Base-by-base conservation (phyloP, 2,113 vertebrate species). In the Synchiropus splendidus region DNA sequence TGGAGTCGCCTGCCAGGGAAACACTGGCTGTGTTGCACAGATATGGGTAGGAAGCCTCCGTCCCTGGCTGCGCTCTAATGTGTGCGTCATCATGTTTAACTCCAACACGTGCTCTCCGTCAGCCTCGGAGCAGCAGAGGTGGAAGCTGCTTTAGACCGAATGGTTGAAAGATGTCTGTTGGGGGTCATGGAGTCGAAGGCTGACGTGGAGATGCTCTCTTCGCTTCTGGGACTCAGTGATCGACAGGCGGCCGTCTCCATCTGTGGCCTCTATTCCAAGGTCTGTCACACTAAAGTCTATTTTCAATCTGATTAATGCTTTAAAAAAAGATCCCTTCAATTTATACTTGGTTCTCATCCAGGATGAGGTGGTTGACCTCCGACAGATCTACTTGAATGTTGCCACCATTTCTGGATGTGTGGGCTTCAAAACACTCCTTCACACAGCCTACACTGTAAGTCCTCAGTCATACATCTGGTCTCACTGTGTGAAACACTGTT, bases 1-100 rank as follows among this genome's bases (percentile, higher is more conserved):
- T 92, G 54, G 83, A 86, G n/a, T 82, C 87, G 0, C 86, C 79
- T 2, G 84, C 88, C 48, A 82, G 79, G 70, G 78, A 84, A 15
- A 69, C 76, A 0, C 80, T 85, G 17, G 34, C 3, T 1, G 54
- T 77, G 49, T 61, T 86, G 38, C 49, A 18, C 18, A 33, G 11
- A 11, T 10, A 54, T 1, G 30, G 75, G 83, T 82, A 17, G 61
- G 11, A 18, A 36, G 4, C 31, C 2, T 32, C 16, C 16, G 4
- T 12, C 13, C 9, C 2, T 1, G 2, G n/a, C 18, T 10, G 31
- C 32, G 9, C 13, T 37, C n/a, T n/a, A n/a, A n/a, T 37, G 2
- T 5, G 10, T 37, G 9, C 16, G 14, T 27, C 36, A 37, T 4
- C 16, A 16, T 37, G 13, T 37, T 13, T 8, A 37, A 37, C 36